Evolutionary conservation across 2,113 vertebrate species (phyloP).

Genomic region (Nyctibius bracteatus): DNA sequence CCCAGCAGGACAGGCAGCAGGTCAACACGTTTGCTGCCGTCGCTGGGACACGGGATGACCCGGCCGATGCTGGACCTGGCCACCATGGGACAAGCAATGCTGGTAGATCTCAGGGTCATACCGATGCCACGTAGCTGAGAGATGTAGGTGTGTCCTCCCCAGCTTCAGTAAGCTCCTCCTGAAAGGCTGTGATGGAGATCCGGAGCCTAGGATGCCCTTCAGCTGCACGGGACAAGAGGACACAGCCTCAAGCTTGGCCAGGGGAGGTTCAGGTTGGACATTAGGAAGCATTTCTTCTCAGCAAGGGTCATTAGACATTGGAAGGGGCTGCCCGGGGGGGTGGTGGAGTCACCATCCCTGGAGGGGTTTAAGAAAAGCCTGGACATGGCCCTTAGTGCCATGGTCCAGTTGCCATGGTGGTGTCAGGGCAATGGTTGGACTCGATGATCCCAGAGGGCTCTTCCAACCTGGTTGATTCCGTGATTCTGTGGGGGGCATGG

Average conservation of each 20-base stretch:
- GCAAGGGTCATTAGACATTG: too few species aligned
- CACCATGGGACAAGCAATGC: neutral
- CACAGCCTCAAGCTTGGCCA: too few species aligned
- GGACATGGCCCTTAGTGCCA: too few species aligned
- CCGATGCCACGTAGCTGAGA: accelerated
- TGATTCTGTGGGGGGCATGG: accelerated
- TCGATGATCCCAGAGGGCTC: too few species aligned
- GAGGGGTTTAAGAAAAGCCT: too few species aligned
- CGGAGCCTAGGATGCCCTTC: neutral
- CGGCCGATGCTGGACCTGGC: accelerated
- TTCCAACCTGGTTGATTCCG: too few species aligned
- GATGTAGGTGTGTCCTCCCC: neutral
- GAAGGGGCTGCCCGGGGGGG: too few species aligned
- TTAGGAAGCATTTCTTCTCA: too few species aligned
- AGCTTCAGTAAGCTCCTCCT: accelerated
- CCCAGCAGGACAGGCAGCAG: neutral
- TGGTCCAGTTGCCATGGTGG: too few species aligned
- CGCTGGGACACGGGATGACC: neutral
- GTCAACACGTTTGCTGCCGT: accelerated
- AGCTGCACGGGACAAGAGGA: accelerated
- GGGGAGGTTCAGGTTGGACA: too few species aligned
- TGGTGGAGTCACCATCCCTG: too few species aligned
- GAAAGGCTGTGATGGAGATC: neutral
- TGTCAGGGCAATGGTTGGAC: too few species aligned
- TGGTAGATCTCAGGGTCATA: neutral